Evolutionary conservation across 1,140 invertebrate species (phyloP).

Genomic region (Aphelinus atriplicis): DNA sequence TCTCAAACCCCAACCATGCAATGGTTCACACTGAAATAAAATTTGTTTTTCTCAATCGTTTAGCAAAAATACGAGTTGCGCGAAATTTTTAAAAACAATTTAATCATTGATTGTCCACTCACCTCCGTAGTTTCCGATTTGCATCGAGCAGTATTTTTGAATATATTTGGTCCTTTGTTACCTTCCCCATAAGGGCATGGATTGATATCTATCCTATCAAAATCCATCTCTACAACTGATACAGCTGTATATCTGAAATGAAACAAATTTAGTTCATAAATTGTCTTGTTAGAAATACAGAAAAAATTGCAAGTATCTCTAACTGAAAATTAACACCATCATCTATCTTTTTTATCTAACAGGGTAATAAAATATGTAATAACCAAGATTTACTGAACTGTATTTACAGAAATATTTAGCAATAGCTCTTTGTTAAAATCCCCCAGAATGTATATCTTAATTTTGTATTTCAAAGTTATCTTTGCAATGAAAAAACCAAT

Average conservation of each 20-base stretch:
- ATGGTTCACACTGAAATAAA: conserved; percentile 86
- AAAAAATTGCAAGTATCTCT: not conserved
- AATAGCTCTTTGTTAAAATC: not conserved
- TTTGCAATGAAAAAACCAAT: no score
- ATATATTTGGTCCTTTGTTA: conserved; percentile 89
- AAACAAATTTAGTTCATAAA: conserved; percentile 27
- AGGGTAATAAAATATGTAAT: no score
- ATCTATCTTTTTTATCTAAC: no score
- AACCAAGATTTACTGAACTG: no score
- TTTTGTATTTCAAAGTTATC: no score
- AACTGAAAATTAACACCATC: not conserved
- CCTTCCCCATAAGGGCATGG: conserved; percentile 92
- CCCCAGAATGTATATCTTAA: not conserved
- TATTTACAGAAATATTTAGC: not conserved
- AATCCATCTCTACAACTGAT: conserved; percentile 95
- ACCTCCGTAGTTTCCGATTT: conserved; percentile 94
- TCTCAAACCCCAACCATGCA: conserved; percentile 94
- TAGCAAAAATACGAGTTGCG: no score
- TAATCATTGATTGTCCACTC: conserved; percentile 46
- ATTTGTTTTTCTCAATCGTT: not conserved
- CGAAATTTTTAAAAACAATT: conserved; percentile 34
- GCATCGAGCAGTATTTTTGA: conserved; percentile 90
- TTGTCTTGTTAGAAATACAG: not conserved
- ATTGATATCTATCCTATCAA: conserved; percentile 97
- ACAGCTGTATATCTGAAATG: conserved; percentile 87